Evolutionary conservation across 1,140 invertebrate genomes (phyloP).

Genomic region (Ceratina japonica): DNA sequence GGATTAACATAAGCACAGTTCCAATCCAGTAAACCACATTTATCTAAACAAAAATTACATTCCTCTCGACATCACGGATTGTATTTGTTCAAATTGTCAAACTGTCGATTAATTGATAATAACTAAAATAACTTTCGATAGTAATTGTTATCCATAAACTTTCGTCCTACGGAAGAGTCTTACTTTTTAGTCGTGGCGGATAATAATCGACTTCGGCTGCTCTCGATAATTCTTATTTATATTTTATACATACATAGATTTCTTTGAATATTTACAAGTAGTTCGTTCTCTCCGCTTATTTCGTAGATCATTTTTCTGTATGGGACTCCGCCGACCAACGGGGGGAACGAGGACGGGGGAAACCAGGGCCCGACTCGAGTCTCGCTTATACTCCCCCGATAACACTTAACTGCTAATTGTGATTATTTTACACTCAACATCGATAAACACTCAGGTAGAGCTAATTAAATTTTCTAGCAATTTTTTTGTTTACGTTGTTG

Average conservation of each 20-base stretch:
- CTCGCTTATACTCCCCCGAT: constrained; percentile 24
- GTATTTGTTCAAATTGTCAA: too few species aligned
- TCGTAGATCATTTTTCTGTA: constrained; percentile 7
- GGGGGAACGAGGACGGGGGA: constrained; percentile 10
- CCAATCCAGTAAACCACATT: too few species aligned
- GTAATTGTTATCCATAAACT: too few species aligned
- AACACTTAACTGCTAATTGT: constrained; percentile 68
- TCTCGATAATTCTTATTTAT: constrained; percentile 39
- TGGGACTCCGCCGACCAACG: constrained; percentile 11
- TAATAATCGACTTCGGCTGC: constrained; percentile 27
- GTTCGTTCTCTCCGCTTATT: constrained; percentile 21
- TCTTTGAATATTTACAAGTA: constrained; percentile 62
- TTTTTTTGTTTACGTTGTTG: background rate
- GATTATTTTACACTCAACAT: constrained; percentile 74
- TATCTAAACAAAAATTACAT: too few species aligned
- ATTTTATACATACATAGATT: constrained; percentile 48
- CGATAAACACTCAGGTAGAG: constrained; percentile 70
- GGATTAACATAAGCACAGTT: background rate
- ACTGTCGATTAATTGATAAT: too few species aligned
- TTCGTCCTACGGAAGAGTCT: too few species aligned
- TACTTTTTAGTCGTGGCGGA: background rate
- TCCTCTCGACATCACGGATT: too few species aligned
- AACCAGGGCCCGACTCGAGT: background rate
- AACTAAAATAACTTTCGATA: too few species aligned
- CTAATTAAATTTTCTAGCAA: constrained; percentile 59